These are phyloP conservation scores for Astyanax mexicanus DNA, from an alignment of 2,797 vertebrate species.

Conservation along the genomic window DNA sequence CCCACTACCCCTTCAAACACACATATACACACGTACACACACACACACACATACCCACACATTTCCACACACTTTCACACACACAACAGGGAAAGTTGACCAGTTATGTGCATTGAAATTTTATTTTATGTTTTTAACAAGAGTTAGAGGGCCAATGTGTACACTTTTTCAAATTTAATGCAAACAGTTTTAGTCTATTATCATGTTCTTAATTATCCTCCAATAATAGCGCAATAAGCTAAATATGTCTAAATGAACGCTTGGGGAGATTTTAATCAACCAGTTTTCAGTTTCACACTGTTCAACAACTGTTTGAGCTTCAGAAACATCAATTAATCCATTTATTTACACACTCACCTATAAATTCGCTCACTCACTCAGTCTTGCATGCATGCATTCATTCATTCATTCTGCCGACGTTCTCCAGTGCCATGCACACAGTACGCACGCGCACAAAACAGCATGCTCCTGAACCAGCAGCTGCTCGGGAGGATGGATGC, in stretches of 20 bases:
- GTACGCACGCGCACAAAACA: neutral
- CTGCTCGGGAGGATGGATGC: conserved; percentile 26
- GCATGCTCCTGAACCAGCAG: conserved; percentile 23
- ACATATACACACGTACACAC: neutral
- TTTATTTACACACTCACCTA: neutral
- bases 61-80: neutral
- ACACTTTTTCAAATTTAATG: no score
- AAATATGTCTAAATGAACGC: no score
- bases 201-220: no score
- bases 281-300: no score
- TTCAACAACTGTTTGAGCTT: neutral
- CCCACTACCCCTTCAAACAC: neutral
- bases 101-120: neutral
- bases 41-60: neutral
- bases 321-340: neutral
- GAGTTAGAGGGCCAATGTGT: no score
- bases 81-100: neutral
- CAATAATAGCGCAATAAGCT: no score
- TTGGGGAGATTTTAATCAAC: no score
- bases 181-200: no score
- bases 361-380: neutral
- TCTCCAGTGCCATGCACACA: conserved; percentile 56
- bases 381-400: conserved; percentile 55
- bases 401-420: conserved; percentile 61
- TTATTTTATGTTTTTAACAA: no score